These are phyloP conservation scores for Dryocosmus kuriphilus DNA, from an alignment of 2,888 invertebrate genomes.

Conservation along the genomic window DNA sequence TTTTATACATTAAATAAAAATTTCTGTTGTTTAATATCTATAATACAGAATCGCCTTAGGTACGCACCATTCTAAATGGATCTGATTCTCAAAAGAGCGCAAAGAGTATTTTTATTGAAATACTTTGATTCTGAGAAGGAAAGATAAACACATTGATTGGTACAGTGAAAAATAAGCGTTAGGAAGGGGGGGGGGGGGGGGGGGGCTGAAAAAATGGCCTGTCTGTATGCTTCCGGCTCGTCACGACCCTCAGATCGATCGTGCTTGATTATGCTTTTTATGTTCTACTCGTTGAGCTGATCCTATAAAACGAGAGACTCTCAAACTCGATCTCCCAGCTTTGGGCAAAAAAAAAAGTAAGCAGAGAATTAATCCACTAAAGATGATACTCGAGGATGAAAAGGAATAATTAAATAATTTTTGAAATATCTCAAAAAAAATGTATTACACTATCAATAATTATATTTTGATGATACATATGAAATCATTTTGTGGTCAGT, in stretches of 20 bases:
- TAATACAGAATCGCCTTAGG: conserved; percentile 1
- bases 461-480: too few species aligned
- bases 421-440: too few species aligned
- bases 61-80: background rate
- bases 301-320: background rate
- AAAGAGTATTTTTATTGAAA: background rate
- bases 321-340: background rate
- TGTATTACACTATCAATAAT: too few species aligned
- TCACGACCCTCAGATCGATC: conserved; percentile 11
- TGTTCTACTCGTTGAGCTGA: background rate
- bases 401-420: background rate
- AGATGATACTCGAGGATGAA: background rate
- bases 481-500: too few species aligned
- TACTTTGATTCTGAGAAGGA: conserved; percentile 13
- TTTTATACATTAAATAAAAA: conserved; percentile 1
- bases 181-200: too few species aligned
- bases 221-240: background rate
- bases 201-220: conserved; percentile 1
- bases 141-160: conserved; percentile 15
- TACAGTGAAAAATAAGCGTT: background rate
- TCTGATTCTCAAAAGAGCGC: background rate
- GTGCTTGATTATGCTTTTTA: background rate
- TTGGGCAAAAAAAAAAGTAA: background rate
- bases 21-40: background rate
- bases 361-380: background rate